phyloP scores from a whole-genome alignment of 2,113 vertebrate species.

The Chionis minor region DNA sequence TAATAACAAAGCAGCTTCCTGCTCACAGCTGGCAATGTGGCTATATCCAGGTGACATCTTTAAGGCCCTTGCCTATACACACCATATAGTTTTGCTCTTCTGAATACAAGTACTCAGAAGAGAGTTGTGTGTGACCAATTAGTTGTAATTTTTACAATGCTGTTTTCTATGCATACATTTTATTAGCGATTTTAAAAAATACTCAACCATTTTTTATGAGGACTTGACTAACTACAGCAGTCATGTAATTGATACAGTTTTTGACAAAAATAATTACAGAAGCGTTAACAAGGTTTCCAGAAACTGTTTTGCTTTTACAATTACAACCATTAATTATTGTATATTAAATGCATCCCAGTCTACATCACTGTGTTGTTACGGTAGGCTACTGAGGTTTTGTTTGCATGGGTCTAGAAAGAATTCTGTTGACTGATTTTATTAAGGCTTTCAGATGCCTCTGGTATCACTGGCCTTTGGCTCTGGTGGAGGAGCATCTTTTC shows the following conservation, averaged over 20 bases:
- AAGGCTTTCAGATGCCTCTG: neutral
- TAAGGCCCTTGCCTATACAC: neutral
- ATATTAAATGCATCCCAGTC: neutral
- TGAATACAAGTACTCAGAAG: fast-evolving
- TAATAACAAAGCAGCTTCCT: neutral
- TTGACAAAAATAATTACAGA: neutral
- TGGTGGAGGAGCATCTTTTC: neutral
- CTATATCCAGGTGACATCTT: neutral
- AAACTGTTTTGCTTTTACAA: neutral
- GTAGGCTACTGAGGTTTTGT: neutral
- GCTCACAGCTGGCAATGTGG: neutral
- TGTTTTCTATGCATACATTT: neutral
- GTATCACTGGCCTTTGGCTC: neutral
- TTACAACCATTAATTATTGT: neutral
- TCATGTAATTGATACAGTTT: neutral
- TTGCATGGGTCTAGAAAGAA: neutral
- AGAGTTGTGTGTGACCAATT: neutral
- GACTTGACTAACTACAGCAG: neutral
- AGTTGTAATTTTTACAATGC: neutral
- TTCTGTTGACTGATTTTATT: neutral
- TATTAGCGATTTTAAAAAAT: neutral
- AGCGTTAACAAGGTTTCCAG: neutral
- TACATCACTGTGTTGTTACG: neutral
- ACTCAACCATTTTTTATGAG: neutral
- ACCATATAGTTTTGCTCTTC: neutral